Percentiles rank a stretch among this genome's conserved stretches.
Evolutionary conservation across 1,140 invertebrate species (phyloP).

Genomic region (Drosophila mayri): DNA sequence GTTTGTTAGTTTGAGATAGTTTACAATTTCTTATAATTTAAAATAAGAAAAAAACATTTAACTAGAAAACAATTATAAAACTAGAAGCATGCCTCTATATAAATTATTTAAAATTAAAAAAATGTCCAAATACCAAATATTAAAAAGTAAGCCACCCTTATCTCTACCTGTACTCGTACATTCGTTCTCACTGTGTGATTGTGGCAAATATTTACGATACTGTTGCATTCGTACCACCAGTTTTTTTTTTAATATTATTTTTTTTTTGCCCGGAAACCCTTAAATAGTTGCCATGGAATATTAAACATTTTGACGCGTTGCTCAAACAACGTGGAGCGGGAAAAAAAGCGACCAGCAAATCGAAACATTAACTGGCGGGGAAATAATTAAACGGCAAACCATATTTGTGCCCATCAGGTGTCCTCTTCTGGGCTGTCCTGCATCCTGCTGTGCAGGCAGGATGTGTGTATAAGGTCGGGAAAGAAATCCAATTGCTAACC

Average conservation of each 20-base stretch:
- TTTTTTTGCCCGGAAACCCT: slow-evolving; percentile 16
- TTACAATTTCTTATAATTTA: too few species aligned
- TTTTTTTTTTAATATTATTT: slow-evolving; percentile 18
- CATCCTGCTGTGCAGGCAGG: slow-evolving; percentile 1
- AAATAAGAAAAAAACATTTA: too few species aligned
- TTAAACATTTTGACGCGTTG: slow-evolving; percentile 55
- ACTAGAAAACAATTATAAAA: too few species aligned
- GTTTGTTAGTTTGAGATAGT: too few species aligned
- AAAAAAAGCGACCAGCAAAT: slow-evolving; percentile 19
- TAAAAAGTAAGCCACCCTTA: too few species aligned
- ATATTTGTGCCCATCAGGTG: slow-evolving; percentile 53
- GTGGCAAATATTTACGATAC: slow-evolving; percentile 62
- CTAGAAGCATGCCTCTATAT: too few species aligned
- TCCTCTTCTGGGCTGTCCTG: slow-evolving; percentile 19
- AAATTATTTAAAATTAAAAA: background rate
- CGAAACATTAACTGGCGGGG: slow-evolving; percentile 48
- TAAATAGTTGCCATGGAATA: slow-evolving; percentile 58
- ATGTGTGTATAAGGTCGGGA: slow-evolving; percentile 15
- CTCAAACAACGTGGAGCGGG: slow-evolving; percentile 20
- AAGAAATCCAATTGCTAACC: slow-evolving; percentile 80
- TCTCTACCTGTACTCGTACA: background rate
- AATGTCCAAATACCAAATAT: background rate
- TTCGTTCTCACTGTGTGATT: slow-evolving; percentile 11
- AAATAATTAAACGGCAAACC: slow-evolving; percentile 56
- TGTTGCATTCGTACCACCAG: slow-evolving; percentile 15